Evolutionary conservation across 2,797 vertebrate genomes (phyloP).

Genomic region (Emys orbicularis): DNA sequence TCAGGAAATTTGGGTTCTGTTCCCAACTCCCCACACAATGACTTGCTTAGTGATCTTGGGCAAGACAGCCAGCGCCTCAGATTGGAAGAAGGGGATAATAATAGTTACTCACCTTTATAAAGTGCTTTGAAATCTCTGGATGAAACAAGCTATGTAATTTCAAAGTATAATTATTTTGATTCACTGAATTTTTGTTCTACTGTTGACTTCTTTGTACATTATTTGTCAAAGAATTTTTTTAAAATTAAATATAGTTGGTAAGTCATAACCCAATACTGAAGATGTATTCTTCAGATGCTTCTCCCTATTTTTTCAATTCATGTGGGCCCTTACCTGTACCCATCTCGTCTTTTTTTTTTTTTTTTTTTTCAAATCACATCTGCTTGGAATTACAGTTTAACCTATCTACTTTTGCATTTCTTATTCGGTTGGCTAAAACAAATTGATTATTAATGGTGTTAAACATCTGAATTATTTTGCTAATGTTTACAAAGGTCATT

Average conservation of each 20-base stretch:
- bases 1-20: background rate
- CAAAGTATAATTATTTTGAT: conserved; percentile 1
- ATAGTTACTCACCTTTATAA: background rate
- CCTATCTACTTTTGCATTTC: background rate
- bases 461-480: background rate
- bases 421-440: background rate
- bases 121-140: background rate
- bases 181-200: background rate
- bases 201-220: conserved; percentile 22
- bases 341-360: background rate
- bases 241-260: background rate
- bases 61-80: background rate
- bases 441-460: background rate
- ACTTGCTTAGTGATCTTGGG: background rate
- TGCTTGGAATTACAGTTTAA: background rate
- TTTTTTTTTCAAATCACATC: background rate
- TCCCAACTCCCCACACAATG: background rate
- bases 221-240: conserved; percentile 4
- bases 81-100: background rate
- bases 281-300: conserved; percentile 1
- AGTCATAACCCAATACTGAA: conserved; percentile 32
- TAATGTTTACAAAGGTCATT: conserved; percentile 25
- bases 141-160: conserved; percentile 24
- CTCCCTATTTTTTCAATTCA: background rate
- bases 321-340: background rate